Evolutionary conservation across 2,888 invertebrate genomes (phyloP).

Genomic region (Diarsia rubi): DNA sequence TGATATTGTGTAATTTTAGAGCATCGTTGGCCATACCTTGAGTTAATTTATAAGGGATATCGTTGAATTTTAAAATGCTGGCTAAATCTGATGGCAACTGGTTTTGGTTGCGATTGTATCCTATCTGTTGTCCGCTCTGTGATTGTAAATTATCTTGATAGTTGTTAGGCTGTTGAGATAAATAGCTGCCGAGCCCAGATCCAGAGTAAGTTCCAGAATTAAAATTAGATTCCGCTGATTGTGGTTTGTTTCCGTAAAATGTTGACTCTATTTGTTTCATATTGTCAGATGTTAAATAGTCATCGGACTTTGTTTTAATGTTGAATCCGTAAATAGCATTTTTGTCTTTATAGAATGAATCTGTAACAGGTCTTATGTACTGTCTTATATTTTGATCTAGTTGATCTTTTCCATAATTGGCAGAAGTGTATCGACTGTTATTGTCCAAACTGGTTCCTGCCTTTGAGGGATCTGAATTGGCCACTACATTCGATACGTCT

Average conservation of each 20-base stretch:
- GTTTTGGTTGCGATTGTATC: constrained; percentile 75
- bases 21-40: constrained; percentile 79
- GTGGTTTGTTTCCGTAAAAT: constrained; percentile 75
- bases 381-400: constrained; percentile 79
- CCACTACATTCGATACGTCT: constrained; percentile 86
- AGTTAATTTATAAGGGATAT: constrained; percentile 83
- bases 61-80: constrained; percentile 83
- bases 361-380: constrained; percentile 81
- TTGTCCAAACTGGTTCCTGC: constrained; percentile 67
- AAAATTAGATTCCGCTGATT: constrained; percentile 73
- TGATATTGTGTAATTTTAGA: constrained; percentile 76
- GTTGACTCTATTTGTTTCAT: constrained; percentile 77
- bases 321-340: constrained; percentile 82
- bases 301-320: constrained; percentile 82
- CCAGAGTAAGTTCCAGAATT: constrained; percentile 73
- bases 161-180: constrained; percentile 72
- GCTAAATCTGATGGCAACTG: constrained; percentile 76
- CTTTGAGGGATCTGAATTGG: constrained; percentile 80
- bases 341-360: constrained; percentile 86
- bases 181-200: constrained; percentile 71
- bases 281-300: constrained; percentile 73
- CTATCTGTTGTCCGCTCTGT: constrained; percentile 75
- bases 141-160: constrained; percentile 79
- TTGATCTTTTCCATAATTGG: constrained; percentile 80
- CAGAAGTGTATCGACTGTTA: constrained; percentile 72